These are phyloP conservation scores for Trichogramma pretiosum DNA, from an alignment of 1,140 invertebrate genomes.

Conservation along the genomic window DNA sequence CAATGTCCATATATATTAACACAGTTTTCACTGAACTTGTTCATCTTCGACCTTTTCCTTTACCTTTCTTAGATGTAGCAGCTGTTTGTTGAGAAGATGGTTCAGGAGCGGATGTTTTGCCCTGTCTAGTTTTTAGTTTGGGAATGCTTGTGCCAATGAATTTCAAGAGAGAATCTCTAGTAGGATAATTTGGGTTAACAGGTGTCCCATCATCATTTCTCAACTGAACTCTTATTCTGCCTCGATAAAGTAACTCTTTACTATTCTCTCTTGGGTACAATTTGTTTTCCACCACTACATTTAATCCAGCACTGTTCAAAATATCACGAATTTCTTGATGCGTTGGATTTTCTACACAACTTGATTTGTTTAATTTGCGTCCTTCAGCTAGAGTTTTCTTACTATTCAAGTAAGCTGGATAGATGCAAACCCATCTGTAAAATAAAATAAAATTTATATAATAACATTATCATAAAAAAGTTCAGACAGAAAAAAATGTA, in stretches of 20 bases:
- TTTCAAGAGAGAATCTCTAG: constrained; percentile 66
- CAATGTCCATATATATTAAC: not conserved
- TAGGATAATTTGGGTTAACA: constrained; percentile 63
- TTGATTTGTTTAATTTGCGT: constrained; percentile 70
- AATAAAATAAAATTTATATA: too few relatives aligned
- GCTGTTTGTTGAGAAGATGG: constrained; percentile 33
- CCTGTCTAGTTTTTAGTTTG: constrained; percentile 75
- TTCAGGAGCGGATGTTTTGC: constrained; percentile 40
- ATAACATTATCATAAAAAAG: too few relatives aligned
- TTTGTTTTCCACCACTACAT: constrained; percentile 89
- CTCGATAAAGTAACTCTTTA: constrained; percentile 73
- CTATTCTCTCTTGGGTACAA: constrained; percentile 84
- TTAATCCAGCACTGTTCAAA: constrained; percentile 68
- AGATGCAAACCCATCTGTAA: constrained; percentile 89
- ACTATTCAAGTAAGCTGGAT: constrained; percentile 92
- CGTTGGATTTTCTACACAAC: constrained; percentile 90
- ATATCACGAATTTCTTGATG: constrained; percentile 91
- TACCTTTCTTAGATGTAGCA: constrained; percentile 36
- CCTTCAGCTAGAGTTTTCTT: constrained; percentile 86
- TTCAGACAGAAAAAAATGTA: too few relatives aligned
- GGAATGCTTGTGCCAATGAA: constrained; percentile 81
- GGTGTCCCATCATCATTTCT: constrained; percentile 84
- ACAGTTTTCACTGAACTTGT: not conserved
- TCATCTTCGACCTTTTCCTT: constrained; percentile 40
- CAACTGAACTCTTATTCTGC: constrained; percentile 84